These are phyloP conservation scores for Andrena cerasifolii DNA, from an alignment of 1,140 invertebrate genomes.

Conservation along the genomic window DNA sequence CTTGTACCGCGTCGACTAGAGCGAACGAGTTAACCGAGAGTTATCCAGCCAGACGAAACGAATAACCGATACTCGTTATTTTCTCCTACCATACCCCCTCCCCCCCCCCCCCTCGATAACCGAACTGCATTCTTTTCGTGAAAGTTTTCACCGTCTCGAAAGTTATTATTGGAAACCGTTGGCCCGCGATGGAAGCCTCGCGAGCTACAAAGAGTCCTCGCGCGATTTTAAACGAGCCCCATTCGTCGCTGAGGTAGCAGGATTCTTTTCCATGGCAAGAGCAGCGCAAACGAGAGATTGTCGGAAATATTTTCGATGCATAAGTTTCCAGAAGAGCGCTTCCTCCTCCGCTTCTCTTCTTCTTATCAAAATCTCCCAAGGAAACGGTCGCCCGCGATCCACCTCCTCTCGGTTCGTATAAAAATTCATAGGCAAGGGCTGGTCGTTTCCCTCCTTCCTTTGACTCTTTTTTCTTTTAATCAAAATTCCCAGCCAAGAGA, in stretches of 20 bases:
- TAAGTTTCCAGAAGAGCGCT: not conserved
- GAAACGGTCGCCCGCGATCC: no score
- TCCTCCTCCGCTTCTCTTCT: not conserved
- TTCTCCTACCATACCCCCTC: not conserved
- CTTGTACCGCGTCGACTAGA: no score
- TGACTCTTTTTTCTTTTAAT: not conserved
- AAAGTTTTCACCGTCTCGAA: conserved; percentile 15
- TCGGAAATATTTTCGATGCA: conserved; percentile 15
- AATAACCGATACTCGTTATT: conserved; percentile 19
- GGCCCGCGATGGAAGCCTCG: not conserved
- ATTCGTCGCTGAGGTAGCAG: conserved; percentile 12
- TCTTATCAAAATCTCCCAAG: not conserved
- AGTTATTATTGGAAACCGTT: conserved; percentile 40
- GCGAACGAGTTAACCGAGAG: conserved; percentile 8
- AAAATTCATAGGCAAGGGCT: not conserved
- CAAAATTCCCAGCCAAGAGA: not conserved
- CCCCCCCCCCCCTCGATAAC: not conserved
- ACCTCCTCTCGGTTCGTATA: not conserved
- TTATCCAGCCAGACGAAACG: not conserved
- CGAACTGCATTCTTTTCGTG: conserved; percentile 22
- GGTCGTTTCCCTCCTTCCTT: not conserved
- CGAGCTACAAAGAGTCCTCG: conserved; percentile 30
- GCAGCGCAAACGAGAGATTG: not conserved
- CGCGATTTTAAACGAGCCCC: conserved; percentile 10
- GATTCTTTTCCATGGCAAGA: conserved; percentile 1